Evolutionary conservation across 1,140 invertebrate species (phyloP), one percentile per base, ranked within the genome.

Genomic region (Cydia splendana): DNA sequence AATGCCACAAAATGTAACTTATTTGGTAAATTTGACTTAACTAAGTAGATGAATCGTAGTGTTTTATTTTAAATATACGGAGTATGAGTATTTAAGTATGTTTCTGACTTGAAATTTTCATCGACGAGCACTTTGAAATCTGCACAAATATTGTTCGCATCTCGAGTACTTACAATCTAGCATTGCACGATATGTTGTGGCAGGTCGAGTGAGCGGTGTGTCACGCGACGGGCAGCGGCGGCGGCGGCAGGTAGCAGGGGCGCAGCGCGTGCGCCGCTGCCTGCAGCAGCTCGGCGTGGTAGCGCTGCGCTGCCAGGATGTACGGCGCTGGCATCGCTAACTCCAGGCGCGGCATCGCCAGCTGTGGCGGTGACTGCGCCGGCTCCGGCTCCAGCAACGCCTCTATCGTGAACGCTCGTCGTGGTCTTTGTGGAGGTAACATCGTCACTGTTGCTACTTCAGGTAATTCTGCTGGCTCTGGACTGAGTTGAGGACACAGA

Each of bases 351-450:
- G 85, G 84, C 76, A 88, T 85, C 20, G 76, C 74, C 79, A 86
- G 87, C 67, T 86, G 86, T 62, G 87, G 87, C 18, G 88, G 84
- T 18, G 78, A 74, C n/a, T 85, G 83, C 62, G 88, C 88, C 7
- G 86, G 86, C 74, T 91, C 89, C 18, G 89, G 90, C 78, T 89
- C 85, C 71, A 93, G 69, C 67, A 93, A 67, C 82, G 96, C 97
- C 82, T 98, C 97, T 79, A 98, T 98, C 30, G 96, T 97, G 84
- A 96, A 97, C 10, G 95, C 94, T 79, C 95, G 94, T 81, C 96
- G 96, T 15, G 95, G 94, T 65, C 94, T 90, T 87, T 89, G 85
- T 4, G 85, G 79, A 1, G 84, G 85, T 62, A 91, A 76, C 75
- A 88, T 82, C 9, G 79, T 74, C 20, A 77, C 57, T 24, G 76